Evolutionary conservation across 2,888 invertebrate species (phyloP), one percentile per base, ranked within the genome.

Genomic region (Dolomedes plantarius): DNA sequence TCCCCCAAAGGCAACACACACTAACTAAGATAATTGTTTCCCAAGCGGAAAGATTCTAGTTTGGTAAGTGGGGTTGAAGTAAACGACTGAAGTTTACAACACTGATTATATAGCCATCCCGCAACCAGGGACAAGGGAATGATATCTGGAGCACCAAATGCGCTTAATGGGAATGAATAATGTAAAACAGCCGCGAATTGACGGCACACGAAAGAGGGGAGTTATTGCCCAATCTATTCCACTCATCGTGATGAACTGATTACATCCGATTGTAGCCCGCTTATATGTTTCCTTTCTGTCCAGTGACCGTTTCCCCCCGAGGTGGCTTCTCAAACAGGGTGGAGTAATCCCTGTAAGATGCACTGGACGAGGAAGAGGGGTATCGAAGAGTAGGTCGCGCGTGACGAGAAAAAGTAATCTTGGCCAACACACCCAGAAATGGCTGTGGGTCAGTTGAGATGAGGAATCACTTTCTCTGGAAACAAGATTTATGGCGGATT

Each of bases 351-450:
- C 41, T 56, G 23, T 23, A 23, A 56, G 56, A 56, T 56, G 56
- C 56, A 23, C 5, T n/a, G 56, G 28, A 75, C 23, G 65, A 75
- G 75, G 64, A 65, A 64, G 75, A 75, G 41, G 56, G 56, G 1
- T 56, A 1, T 3, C 6, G 23, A 3, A 56, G 56, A 56, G 56
- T 56, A 23, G 56, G 56, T 56, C 56, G 56, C 16, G 56, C 56
- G 56, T 56, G 56, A 56, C 56, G n/a, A 1, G 56, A 56, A 56
- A 56, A 23, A 19, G 56, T 56, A 23, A 23, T 56, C 56, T 16
- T 16, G 9, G 56, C 11, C 5, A 3, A 56, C 56, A 56, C 56
- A 56, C 56, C 56, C 56, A 56, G 16, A 16, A 56, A 13, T 16
- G 46, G n/a, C 46, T 46, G 46, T 46, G n/a, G 46, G 46, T 56